Percentiles rank a stretch among this genome's conserved stretches.
Evolutionary conservation across 2,888 invertebrate genomes (phyloP).

Genomic region (Aleiodes leptofemur): DNA sequence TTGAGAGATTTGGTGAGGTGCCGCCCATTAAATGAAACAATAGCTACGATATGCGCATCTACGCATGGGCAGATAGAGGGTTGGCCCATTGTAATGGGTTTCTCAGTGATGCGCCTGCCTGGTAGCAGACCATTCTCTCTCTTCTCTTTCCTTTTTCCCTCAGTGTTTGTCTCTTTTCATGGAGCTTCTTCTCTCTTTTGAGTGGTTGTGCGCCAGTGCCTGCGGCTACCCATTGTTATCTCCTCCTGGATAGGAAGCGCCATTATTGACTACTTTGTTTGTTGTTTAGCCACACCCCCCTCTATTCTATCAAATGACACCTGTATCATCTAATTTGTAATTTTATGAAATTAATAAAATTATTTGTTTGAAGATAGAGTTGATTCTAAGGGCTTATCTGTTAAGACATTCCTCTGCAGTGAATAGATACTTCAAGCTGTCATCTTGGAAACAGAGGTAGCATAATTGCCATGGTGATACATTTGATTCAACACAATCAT

Average conservation of each 20-base stretch:
- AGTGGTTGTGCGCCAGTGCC: conserved; percentile 25
- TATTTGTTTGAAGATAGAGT: too few relatives aligned
- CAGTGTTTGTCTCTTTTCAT: background rate
- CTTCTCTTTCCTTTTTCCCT: too few relatives aligned
- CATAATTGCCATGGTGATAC: too few relatives aligned
- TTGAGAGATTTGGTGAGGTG: background rate
- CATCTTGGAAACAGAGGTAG: too few relatives aligned
- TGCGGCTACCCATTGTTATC: conserved; percentile 44
- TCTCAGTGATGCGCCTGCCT: conserved; percentile 71
- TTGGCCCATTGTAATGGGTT: conserved; percentile 72
- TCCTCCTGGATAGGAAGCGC: conserved; percentile 33
- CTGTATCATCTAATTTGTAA: conserved; percentile 65
- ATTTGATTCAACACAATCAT: too few relatives aligned
- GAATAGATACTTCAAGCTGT: too few relatives aligned
- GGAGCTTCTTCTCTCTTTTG: background rate
- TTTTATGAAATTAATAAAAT: background rate
- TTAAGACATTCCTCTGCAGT: too few relatives aligned
- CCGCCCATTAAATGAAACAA: conserved; percentile 71
- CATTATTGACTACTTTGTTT: conserved; percentile 21
- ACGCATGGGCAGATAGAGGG: conserved; percentile 74
- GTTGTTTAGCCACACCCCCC: conserved; percentile 33
- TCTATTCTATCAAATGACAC: conserved; percentile 56
- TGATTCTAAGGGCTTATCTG: too few relatives aligned
- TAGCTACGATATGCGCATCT: conserved; percentile 70
- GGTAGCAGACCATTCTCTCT: conserved; percentile 58